These are phyloP conservation scores for Eumacrocentrus americanus DNA, from an alignment of 2,888 invertebrate genomes.

Conservation along the genomic window DNA sequence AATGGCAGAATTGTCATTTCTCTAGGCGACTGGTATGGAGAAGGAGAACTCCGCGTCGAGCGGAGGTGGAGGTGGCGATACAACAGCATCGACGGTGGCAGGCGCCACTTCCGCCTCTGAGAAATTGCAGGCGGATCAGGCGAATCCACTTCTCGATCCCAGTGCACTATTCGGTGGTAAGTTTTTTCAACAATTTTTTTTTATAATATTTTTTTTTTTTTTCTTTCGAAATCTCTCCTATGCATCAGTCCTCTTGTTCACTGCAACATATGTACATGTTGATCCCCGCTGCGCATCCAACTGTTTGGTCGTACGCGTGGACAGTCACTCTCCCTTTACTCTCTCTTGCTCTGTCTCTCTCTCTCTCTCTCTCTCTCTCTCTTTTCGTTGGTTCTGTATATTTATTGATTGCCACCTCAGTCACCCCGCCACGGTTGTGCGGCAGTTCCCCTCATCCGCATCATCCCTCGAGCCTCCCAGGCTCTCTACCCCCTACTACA, in stretches of 20 bases:
- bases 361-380: background rate
- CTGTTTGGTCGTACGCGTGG: too few species aligned
- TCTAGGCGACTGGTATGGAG: conserved; percentile 69
- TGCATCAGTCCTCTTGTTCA: too few species aligned
- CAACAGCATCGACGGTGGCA: conserved; percentile 62
- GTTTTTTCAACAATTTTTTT: too few species aligned
- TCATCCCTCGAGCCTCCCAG: conserved; percentile 32
- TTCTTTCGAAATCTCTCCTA: too few species aligned
- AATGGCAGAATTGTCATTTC: too few species aligned
- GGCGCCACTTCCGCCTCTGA: conserved; percentile 68
- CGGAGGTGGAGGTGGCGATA: conserved; percentile 61
- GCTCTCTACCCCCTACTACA: conserved; percentile 26
- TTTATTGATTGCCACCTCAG: conserved; percentile 61
- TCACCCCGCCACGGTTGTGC: conserved; percentile 25
- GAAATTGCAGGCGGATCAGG: conserved; percentile 65
- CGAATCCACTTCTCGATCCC: conserved; percentile 77
- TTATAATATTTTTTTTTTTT: too few species aligned
- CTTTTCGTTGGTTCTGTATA: conserved; percentile 55
- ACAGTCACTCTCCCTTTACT: background rate
- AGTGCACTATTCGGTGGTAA: conserved; percentile 76
- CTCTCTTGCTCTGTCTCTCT: background rate
- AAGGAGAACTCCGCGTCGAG: conserved; percentile 72
- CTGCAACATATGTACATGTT: too few species aligned
- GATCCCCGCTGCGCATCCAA: too few species aligned
- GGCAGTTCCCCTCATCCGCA: conserved; percentile 31